Conservation (phyloP, 1,140 invertebrate genomes). For the Euura lappo region DNA sequence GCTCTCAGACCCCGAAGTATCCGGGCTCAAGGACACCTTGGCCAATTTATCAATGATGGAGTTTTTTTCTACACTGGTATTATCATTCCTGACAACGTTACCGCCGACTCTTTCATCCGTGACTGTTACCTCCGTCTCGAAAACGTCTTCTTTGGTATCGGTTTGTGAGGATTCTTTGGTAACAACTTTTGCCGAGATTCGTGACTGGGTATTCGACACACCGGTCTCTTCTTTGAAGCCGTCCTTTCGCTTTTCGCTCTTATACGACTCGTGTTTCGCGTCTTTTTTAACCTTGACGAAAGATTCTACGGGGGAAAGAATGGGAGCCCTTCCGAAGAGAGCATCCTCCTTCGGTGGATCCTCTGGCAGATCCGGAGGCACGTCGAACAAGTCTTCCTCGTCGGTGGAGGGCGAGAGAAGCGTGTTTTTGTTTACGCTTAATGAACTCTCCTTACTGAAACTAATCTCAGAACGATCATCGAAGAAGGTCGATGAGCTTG, state of each 20-base stretch:
- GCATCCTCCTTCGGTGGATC: constrained; percentile 55
- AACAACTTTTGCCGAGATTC: neutral
- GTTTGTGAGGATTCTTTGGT: neutral
- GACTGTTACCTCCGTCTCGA: neutral
- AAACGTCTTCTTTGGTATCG: neutral
- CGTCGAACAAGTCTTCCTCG: constrained; percentile 62
- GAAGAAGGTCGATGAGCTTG: constrained; percentile 10
- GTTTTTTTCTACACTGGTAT: neutral
- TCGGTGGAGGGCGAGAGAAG: constrained; percentile 61
- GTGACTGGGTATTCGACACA: neutral
- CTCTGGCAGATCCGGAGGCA: constrained; percentile 57
- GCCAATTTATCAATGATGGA: neutral
- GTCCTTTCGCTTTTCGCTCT: neutral
- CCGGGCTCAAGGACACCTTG: neutral
- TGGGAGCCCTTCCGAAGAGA: constrained; percentile 51
- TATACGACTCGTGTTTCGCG: neutral
- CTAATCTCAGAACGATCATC: constrained; percentile 53
- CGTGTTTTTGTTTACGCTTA: constrained; percentile 52
- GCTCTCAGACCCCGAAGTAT: neutral
- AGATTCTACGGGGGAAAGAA: constrained; percentile 48
- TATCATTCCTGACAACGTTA: neutral
- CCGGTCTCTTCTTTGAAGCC: neutral
- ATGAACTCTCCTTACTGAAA: constrained; percentile 46
- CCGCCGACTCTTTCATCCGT: neutral
- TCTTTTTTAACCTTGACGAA: neutral